Evolutionary conservation across 2,888 invertebrate genomes (phyloP).

Genomic region (Amphiduros pacificus): DNA sequence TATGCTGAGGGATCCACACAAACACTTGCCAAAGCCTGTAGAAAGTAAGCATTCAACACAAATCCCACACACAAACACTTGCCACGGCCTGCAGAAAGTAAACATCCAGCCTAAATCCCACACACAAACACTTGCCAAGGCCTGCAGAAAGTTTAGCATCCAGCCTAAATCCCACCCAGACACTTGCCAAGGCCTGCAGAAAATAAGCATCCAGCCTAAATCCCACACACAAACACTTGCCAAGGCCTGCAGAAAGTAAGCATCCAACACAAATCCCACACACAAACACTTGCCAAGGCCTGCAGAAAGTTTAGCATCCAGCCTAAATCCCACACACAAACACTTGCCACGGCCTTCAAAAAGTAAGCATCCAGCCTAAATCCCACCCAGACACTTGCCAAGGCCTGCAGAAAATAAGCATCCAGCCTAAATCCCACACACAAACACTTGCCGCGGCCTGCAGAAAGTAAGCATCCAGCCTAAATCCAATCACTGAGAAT

Average conservation of each 20-base stretch:
- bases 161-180: neutral
- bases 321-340: neutral
- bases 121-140: neutral
- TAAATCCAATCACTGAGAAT: too few species aligned
- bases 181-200: neutral
- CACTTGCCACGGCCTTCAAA: neutral
- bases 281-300: neutral
- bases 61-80: neutral
- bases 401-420: neutral
- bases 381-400: neutral
- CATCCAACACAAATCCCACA: neutral
- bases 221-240: neutral
- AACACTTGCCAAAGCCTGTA: conserved; percentile 91
- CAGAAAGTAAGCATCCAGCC: neutral
- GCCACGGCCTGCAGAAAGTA: neutral
- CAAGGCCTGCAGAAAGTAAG: neutral
- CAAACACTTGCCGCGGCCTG: neutral
- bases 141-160: neutral
- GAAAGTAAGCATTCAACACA: conserved; percentile 67
- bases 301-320: neutral
- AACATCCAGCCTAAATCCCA: neutral
- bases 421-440: neutral
- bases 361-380: neutral
- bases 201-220: neutral
- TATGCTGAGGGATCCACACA: conserved; percentile 93